A percentile compares a stretch with the other conserved stretches of the same genome.
Evolutionary conservation across 2,113 vertebrate genomes (phyloP).

Genomic region (Engraulis encrasicolus): DNA sequence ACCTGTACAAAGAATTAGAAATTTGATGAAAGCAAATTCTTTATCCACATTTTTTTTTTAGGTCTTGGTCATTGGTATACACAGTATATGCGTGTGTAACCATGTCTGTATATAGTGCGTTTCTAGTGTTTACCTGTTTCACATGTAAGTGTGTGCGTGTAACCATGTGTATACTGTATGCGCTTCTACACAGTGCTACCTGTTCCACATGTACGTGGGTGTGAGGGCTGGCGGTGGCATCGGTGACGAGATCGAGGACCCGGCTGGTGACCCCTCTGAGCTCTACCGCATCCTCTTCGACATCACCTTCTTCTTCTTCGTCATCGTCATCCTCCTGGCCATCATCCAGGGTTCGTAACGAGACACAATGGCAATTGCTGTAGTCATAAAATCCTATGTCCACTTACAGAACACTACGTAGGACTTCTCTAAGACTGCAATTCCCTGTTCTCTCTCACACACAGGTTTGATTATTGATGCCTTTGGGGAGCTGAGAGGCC

Average conservation of each 20-base stretch:
- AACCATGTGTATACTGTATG: no score
- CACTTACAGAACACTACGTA: background rate
- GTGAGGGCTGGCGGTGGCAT: conserved; percentile 96
- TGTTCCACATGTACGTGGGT: conserved; percentile 99
- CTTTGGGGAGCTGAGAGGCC: conserved; percentile 97
- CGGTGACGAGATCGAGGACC: conserved; percentile 96
- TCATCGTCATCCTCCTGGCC: conserved; percentile 96
- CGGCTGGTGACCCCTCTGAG: conserved; percentile 96
- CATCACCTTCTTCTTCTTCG: conserved; percentile 99
- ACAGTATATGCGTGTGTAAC: no score
- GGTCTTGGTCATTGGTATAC: no score
- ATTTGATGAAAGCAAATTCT: no score
- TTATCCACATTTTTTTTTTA: no score
- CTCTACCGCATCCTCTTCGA: conserved; percentile 98
- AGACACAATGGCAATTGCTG: background rate
- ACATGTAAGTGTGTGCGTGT: no score
- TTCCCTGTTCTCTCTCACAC: background rate
- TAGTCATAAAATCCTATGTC: no score
- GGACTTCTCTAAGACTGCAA: background rate
- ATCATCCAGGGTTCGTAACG: conserved; percentile 91
- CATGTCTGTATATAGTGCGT: no score
- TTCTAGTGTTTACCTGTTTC: no score
- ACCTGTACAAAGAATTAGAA: no score
- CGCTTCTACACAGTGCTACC: conserved; percentile 90
- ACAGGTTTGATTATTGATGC: conserved; percentile 97